Evolutionary conservation across 1,140 invertebrate genomes (phyloP).

Genomic region (Bradynema listronoti): DNA sequence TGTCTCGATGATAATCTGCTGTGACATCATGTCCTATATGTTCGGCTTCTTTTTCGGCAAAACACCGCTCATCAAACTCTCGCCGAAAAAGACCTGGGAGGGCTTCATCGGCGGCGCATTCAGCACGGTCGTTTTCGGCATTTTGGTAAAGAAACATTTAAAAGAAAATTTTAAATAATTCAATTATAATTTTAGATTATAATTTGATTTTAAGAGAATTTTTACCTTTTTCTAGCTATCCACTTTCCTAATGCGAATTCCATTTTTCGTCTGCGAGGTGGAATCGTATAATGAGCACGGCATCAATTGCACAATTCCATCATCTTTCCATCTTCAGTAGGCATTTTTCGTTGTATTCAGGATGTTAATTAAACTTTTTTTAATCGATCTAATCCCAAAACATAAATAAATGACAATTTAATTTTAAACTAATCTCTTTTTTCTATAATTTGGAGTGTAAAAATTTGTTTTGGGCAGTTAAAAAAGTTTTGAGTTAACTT

Average conservation of each 20-base stretch:
- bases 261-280: constrained; percentile 91
- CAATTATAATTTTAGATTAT: constrained; percentile 1
- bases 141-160: constrained; percentile 65
- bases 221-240: constrained; percentile 69
- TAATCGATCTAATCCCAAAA: neutral
- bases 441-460: too few relatives aligned
- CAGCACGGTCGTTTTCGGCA: constrained; percentile 81
- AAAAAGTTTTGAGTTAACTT: too few relatives aligned
- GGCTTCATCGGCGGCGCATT: constrained; percentile 95
- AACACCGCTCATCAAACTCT: constrained; percentile 93
- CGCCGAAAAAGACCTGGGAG: constrained; percentile 93
- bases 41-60: constrained; percentile 98
- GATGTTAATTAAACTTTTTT: constrained; percentile 2
- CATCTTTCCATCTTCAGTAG: constrained; percentile 68
- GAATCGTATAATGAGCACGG: constrained; percentile 79
- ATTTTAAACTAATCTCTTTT: too few relatives aligned
- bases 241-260: constrained; percentile 77
- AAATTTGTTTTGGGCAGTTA: too few relatives aligned
- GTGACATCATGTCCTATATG: constrained; percentile 98
- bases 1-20: constrained; percentile 95
- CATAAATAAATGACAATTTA: too few relatives aligned
- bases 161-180: neutral
- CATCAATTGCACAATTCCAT: constrained; percentile 80
- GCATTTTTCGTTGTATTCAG: constrained; percentile 28
- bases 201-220: neutral